Evolutionary conservation across 1,140 invertebrate species (phyloP).

Genomic region (Papilio xuthus): DNA sequence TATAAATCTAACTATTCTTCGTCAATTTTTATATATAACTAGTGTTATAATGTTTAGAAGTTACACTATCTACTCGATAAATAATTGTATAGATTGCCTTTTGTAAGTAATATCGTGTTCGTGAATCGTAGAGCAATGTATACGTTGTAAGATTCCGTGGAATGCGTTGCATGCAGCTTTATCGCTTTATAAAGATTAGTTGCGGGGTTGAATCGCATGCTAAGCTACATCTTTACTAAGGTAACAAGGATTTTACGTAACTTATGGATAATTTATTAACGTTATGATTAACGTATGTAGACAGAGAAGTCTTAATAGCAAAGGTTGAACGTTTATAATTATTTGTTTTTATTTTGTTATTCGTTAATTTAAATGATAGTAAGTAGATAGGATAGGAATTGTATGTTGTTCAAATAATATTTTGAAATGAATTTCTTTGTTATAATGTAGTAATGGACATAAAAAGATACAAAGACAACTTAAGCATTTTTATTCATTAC

Average conservation of each 20-base stretch:
- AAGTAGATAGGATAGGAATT: too few relatives aligned
- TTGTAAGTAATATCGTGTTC: slow-evolving; percentile 64
- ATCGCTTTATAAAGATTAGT: slow-evolving; percentile 14
- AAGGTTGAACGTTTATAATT: too few relatives aligned
- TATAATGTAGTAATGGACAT: too few relatives aligned
- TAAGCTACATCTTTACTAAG: slow-evolving; percentile 28
- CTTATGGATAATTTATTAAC: neutral
- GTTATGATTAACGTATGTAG: neutral
- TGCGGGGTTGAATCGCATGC: slow-evolving; percentile 43
- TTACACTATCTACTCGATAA: slow-evolving; percentile 35
- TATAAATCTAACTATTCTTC: too few relatives aligned
- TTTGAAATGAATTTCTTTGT: too few relatives aligned
- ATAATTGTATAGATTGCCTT: slow-evolving; percentile 47
- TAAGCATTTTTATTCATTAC: too few relatives aligned
- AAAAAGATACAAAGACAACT: too few relatives aligned
- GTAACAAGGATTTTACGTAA: neutral
- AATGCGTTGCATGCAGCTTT: slow-evolving; percentile 44
- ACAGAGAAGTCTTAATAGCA: too few relatives aligned
- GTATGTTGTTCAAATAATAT: too few relatives aligned
- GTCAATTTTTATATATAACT: too few relatives aligned
- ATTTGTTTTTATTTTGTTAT: too few relatives aligned
- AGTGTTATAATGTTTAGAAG: neutral
- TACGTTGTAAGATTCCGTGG: slow-evolving; percentile 42
- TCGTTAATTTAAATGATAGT: too few relatives aligned
- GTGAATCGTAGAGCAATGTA: slow-evolving; percentile 58